Evolutionary conservation across 2,797 vertebrate species (phyloP).

Genomic region (Notolepis coatsorum): DNA sequence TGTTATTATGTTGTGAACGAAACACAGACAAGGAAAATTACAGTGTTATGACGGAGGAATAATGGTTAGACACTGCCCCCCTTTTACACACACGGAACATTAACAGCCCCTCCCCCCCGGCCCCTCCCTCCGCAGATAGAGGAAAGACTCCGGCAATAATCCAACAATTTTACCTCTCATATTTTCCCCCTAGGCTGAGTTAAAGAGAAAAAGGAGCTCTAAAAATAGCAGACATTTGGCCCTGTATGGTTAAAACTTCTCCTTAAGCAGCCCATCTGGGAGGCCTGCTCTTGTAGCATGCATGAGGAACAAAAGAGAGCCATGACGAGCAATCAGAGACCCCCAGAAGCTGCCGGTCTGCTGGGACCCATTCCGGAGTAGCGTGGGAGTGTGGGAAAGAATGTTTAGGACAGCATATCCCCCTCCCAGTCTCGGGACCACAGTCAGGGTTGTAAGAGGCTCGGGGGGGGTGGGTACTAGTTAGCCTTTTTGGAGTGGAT

Average conservation of each 20-base stretch:
- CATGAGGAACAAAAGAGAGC: constrained; percentile 51
- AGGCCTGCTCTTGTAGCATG: constrained; percentile 1
- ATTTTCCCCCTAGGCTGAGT: background rate
- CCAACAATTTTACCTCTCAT: background rate
- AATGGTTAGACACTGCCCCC: background rate
- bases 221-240: constrained; percentile 26
- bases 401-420: constrained; percentile 31
- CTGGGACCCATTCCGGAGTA: constrained; percentile 53
- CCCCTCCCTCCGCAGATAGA: background rate
- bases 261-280: constrained; percentile 3
- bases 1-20: constrained; percentile 11
- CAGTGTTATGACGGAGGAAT: background rate
- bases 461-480: background rate
- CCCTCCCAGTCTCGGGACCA: constrained; percentile 9
- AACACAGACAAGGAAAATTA: background rate
- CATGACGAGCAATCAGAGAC: constrained; percentile 53
- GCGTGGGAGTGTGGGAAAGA: constrained; percentile 42
- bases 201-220: background rate
- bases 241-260: constrained; percentile 1
- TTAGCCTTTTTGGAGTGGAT: constrained; percentile 10
- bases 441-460: background rate
- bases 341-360: constrained; percentile 33
- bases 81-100: background rate
- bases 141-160: background rate
- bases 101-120: background rate